These are phyloP conservation scores for Enteromius viviparus DNA, from an alignment of 2,797 vertebrate genomes.

Conservation along the genomic window DNA sequence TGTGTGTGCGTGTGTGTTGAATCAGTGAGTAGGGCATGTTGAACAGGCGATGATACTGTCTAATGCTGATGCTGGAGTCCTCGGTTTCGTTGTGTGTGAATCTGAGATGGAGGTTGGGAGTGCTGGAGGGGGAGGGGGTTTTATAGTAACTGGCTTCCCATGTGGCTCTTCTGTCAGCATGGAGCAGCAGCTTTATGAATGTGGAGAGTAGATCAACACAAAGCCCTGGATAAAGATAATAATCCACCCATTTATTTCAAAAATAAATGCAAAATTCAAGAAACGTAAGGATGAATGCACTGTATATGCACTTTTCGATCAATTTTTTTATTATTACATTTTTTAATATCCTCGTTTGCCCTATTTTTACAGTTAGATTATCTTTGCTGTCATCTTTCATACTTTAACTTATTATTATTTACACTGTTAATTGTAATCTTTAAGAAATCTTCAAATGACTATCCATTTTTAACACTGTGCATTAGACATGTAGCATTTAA, in stretches of 20 bases:
- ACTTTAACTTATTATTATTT: too few species aligned
- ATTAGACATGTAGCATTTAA: background rate
- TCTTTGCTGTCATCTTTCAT: too few species aligned
- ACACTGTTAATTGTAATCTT: too few species aligned
- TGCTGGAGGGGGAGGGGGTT: constrained; percentile 2
- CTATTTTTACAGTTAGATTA: too few species aligned
- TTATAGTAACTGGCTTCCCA: background rate
- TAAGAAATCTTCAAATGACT: too few species aligned
- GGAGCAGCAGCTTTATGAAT: constrained; percentile 4
- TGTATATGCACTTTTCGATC: background rate
- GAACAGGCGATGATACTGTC: background rate
- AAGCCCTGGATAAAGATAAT: background rate
- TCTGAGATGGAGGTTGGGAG: background rate
- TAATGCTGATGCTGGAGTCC: constrained; percentile 7
- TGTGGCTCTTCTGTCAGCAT: background rate
- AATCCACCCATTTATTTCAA: background rate
- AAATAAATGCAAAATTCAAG: background rate
- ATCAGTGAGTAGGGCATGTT: background rate
- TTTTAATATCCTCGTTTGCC: too few species aligned
- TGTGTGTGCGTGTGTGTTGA: constrained; percentile 1
- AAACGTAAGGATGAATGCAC: background rate
- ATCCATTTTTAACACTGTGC: background rate
- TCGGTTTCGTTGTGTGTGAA: background rate
- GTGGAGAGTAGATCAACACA: background rate
- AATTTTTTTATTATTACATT: too few species aligned